Conservation (phyloP, 2,888 invertebrate species). For the Scaptomyza parva region DNA sequence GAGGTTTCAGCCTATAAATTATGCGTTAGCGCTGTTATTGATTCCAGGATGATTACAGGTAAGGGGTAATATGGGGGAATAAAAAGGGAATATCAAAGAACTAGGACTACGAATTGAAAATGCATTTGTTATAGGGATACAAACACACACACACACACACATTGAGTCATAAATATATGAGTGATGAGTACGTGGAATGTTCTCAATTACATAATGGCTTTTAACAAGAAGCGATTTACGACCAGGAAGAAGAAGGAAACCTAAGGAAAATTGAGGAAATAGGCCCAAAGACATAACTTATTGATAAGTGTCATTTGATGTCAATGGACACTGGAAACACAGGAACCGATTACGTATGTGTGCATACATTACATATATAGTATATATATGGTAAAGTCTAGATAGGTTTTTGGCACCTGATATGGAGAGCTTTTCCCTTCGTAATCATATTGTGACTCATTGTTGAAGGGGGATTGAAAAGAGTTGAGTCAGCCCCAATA, state of each 20-base stretch:
- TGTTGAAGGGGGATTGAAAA: background rate
- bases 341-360: background rate
- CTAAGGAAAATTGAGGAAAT: too few relatives aligned
- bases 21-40: conserved; percentile 69
- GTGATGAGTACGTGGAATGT: conserved; percentile 4
- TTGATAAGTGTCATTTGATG: conserved; percentile 41
- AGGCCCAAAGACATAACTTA: conserved; percentile 21
- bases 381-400: too few relatives aligned
- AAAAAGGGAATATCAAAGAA: background rate
- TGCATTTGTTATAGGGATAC: background rate
- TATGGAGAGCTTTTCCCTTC: conserved; percentile 25
- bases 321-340: conserved; percentile 9
- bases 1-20: conserved; percentile 58
- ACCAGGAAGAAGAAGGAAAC: conserved; percentile 20
- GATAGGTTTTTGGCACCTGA: conserved; percentile 57
- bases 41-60: conserved; percentile 43
- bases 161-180: background rate
- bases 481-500: conserved; percentile 38
- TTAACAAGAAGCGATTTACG: conserved; percentile 60
- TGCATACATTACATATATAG: conserved; percentile 1
- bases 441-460: conserved; percentile 33
- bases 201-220: conserved; percentile 47
- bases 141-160: background rate
- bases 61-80: background rate
- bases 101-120: conserved; percentile 6